These are phyloP conservation scores for Microctenopoma steveboyesi DNA, from an alignment of 2,797 vertebrate genomes.

Conservation along the genomic window DNA sequence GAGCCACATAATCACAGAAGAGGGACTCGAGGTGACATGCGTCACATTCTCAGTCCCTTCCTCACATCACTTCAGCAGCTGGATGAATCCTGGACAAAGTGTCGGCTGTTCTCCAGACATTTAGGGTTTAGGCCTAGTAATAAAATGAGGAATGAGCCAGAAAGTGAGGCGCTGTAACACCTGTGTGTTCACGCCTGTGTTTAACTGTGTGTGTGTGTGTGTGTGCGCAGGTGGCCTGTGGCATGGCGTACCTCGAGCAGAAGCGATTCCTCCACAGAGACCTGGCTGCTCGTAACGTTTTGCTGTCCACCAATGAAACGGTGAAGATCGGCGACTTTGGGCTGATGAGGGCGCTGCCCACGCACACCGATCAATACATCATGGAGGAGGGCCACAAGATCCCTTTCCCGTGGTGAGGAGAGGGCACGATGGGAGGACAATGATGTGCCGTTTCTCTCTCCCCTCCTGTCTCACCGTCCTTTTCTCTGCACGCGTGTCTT, in stretches of 20 bases:
- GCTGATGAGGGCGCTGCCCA: slow-evolving; percentile 95
- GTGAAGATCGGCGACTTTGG: slow-evolving; percentile 98
- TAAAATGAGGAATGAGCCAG: too few relatives aligned
- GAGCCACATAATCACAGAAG: background rate
- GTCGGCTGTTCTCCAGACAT: too few relatives aligned
- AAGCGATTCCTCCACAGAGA: slow-evolving; percentile 96
- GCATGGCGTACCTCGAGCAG: slow-evolving; percentile 97
- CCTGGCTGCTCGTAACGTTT: slow-evolving; percentile 94
- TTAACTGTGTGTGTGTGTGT: too few relatives aligned
- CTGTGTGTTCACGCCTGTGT: too few relatives aligned
- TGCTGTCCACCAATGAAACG: slow-evolving; percentile 92
- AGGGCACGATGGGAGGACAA: background rate
- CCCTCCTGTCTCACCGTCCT: background rate
- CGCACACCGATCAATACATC: slow-evolving; percentile 95
- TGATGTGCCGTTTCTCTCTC: too few relatives aligned
- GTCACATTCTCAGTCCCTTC: background rate
- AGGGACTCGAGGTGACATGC: background rate
- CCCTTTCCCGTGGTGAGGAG: slow-evolving; percentile 93
- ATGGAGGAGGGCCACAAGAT: slow-evolving; percentile 99
- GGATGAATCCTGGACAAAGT: background rate
- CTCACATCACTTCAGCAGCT: background rate
- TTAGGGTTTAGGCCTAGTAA: background rate
- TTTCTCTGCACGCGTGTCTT: background rate
- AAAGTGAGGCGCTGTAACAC: too few relatives aligned
- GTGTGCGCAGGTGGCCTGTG: slow-evolving; percentile 87